Conservation (phyloP, 2,888 invertebrate species). For the Zelleria hepariella region DNA sequence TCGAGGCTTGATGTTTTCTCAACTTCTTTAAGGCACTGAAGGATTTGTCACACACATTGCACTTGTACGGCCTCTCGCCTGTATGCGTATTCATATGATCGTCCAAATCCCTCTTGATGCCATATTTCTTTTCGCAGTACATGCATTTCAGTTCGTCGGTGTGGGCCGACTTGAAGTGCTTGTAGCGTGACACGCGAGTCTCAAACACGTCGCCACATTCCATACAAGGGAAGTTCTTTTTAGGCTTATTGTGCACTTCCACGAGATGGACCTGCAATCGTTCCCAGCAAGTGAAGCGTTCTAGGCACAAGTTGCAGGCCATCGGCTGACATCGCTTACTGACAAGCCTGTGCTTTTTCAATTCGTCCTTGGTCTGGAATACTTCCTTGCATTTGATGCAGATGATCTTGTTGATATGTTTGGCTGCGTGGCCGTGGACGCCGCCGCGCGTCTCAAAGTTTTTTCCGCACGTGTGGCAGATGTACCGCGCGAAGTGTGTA, state of each 20-base stretch:
- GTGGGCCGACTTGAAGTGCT: conserved; percentile 11
- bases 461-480: conserved; percentile 14
- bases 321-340: conserved; percentile 11
- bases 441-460: conserved; percentile 11
- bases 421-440: conserved; percentile 2
- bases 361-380: conserved; percentile 7
- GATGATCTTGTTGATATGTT: neutral
- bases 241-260: conserved; percentile 8
- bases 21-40: conserved; percentile 2
- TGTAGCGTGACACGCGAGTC: conserved; percentile 5
- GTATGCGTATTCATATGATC: conserved; percentile 10
- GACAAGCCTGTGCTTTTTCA: conserved; percentile 7
- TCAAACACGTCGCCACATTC: conserved; percentile 11
- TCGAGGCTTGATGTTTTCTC: conserved; percentile 9
- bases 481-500: conserved; percentile 7
- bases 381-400: conserved; percentile 10
- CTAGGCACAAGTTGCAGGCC: conserved; percentile 8
- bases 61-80: conserved; percentile 5
- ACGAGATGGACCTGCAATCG: conserved; percentile 9
- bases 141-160: conserved; percentile 12
- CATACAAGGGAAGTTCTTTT: conserved; percentile 8
- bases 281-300: conserved; percentile 8
- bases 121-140: conserved; percentile 10
- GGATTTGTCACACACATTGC: conserved; percentile 8
- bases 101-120: neutral